Percentiles rank a stretch among this genome's conserved stretches.
Conservation (phyloP, 2,797 vertebrate genomes). For the Pseudochirops cupreus region DNA sequence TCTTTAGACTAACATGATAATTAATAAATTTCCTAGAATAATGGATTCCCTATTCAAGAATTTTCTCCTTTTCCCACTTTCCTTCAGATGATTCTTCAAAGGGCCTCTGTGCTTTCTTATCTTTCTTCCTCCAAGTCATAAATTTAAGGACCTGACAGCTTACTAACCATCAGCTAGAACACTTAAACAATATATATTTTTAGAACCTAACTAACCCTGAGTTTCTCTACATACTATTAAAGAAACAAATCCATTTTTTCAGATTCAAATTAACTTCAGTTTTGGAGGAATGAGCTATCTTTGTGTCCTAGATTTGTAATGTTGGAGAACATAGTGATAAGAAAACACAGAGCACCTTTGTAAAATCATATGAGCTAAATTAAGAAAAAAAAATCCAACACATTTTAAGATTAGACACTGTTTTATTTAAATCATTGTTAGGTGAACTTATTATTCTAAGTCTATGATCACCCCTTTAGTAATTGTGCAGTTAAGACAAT, state of each 20-base stretch:
- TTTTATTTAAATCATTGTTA: neutral
- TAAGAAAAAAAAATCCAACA: neutral
- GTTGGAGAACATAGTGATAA: neutral
- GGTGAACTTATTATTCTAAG: neutral
- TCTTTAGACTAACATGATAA: constrained; percentile 15
- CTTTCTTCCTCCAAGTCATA: neutral
- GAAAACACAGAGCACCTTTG: neutral
- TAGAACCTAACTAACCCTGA: neutral
- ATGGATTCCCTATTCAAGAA: constrained; percentile 12
- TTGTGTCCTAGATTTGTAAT: neutral
- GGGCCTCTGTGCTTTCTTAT: neutral
- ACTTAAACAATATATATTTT: neutral
- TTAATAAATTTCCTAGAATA: constrained; percentile 18
- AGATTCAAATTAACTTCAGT: constrained; percentile 10
- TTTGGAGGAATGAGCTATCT: constrained; percentile 27
- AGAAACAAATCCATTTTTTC: constrained; percentile 1
- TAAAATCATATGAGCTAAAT: neutral
- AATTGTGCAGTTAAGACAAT: neutral
- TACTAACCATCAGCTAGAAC: neutral
- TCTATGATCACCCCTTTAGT: neutral
- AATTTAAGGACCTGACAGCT: constrained; percentile 37
- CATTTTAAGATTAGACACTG: neutral
- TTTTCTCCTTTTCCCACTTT: constrained; percentile 37
- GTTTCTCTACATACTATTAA: constrained; percentile 1
- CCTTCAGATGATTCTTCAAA: constrained; percentile 33